Percentiles rank a stretch among this genome's conserved stretches.
These are phyloP conservation scores for Neolamprologus cancellatus DNA, from an alignment of 2,113 vertebrate genomes.

Conservation along the genomic window DNA sequence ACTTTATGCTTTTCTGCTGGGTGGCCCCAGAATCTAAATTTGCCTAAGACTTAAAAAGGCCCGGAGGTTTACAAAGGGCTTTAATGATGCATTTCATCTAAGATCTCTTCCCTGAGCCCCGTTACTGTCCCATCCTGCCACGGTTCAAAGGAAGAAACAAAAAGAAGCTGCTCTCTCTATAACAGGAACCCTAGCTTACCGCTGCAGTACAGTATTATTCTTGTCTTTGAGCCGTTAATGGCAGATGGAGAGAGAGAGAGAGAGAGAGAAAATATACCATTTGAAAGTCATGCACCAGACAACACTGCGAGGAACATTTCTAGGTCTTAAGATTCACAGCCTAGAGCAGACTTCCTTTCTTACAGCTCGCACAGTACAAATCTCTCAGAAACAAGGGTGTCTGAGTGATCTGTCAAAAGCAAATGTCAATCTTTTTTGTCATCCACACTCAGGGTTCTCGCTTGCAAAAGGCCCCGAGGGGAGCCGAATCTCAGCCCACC, in stretches of 20 bases:
- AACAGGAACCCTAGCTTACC: slow-evolving; percentile 2
- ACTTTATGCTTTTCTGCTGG: neutral
- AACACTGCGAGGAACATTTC: slow-evolving; percentile 44
- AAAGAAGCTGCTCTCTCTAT: neutral
- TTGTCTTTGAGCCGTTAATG: slow-evolving; percentile 36
- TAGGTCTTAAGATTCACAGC: slow-evolving; percentile 40
- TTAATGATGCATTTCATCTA: slow-evolving; percentile 31
- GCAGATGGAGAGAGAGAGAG: neutral
- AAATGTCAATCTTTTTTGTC: slow-evolving; percentile 70
- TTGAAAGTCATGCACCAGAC: slow-evolving; percentile 39
- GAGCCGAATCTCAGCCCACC: slow-evolving; percentile 30
- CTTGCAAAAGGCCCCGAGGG: slow-evolving; percentile 47
- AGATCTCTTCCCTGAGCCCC: slow-evolving; percentile 26
- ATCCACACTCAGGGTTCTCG: slow-evolving; percentile 47
- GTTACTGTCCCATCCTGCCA: slow-evolving; percentile 24
- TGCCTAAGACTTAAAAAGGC: neutral
- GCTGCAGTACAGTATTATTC: slow-evolving; percentile 1
- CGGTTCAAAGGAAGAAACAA: slow-evolving; percentile 40
- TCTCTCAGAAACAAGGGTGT: slow-evolving; percentile 50
- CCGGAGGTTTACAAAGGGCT: slow-evolving; percentile 7
- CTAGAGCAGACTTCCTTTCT: slow-evolving; percentile 36
- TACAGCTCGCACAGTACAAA: slow-evolving; percentile 44
- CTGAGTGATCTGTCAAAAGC: slow-evolving; percentile 65
- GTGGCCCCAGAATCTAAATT: slow-evolving; percentile 2
- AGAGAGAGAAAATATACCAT: slow-evolving; percentile 11